phyloP scores from a whole-genome alignment of 1,140 invertebrate genomes.

The Pseudomyrmex cubaensis region DNA sequence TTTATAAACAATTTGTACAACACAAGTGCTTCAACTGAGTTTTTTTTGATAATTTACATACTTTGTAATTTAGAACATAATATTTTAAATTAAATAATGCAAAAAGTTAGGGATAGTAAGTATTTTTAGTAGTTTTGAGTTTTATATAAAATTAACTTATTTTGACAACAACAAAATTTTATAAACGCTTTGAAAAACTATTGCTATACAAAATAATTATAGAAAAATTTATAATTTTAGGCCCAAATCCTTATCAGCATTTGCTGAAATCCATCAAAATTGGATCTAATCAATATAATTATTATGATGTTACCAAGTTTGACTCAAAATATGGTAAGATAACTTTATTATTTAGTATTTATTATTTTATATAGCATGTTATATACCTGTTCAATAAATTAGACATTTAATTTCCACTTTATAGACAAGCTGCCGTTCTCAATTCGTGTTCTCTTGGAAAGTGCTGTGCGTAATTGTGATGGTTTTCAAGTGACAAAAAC shows the following conservation, averaged over 20 bases:
- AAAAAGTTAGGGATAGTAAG: background rate
- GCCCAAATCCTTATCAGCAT: slow-evolving; percentile 89
- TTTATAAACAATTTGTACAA: background rate
- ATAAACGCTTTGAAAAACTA: background rate
- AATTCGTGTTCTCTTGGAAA: slow-evolving; percentile 96
- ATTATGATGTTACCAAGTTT: slow-evolving; percentile 90
- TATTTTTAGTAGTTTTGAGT: background rate
- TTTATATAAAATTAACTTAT: background rate
- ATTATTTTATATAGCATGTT: background rate
- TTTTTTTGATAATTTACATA: too few species aligned
- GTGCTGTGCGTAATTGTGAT: slow-evolving; percentile 98
- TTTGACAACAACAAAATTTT: background rate
- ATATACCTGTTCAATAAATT: background rate
- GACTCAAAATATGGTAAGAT: slow-evolving; percentile 91
- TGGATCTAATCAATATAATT: slow-evolving; percentile 89
- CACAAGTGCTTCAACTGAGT: too few species aligned
- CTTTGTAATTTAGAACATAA: too few species aligned
- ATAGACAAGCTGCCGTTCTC: slow-evolving; percentile 95
- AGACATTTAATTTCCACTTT: slow-evolving; percentile 62
- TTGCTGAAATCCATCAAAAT: slow-evolving; percentile 89
- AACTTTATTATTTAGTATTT: slow-evolving; percentile 58
- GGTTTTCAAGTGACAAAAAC: slow-evolving; percentile 94
- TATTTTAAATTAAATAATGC: slow-evolving; percentile 1
- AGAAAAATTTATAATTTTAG: slow-evolving; percentile 82
- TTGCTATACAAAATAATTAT: slow-evolving; percentile 4